Evolutionary conservation across 2,113 vertebrate genomes (phyloP), one percentile per base, ranked within the genome.

Genomic region (Ciconia boyciana): DNA sequence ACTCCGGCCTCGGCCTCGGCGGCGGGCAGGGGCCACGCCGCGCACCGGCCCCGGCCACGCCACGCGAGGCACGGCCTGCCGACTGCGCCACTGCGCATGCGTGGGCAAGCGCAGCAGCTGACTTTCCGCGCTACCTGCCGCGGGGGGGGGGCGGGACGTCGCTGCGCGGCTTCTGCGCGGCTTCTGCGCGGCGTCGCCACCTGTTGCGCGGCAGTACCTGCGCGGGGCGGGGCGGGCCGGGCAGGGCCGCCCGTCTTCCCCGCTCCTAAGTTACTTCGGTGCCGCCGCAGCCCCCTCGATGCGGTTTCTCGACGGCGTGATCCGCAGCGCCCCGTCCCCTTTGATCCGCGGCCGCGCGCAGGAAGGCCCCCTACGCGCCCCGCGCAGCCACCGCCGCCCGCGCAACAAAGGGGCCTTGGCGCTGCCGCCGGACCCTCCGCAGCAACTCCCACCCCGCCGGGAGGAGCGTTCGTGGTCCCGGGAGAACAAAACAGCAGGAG

Each of bases 61-160:
- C 36, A n/a, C 32, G 26, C 72, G 21, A 34, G 54, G 71, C 76
- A 58, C 81, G 79, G 69, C 87, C 91, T 14, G 29, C 65, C 74
- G 93, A 41, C 61, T 55, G n/a, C 61, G 25, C 5, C 76, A 70
- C 61, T 34, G 94, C 96, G 96, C 93, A 66, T 96, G 96, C 94
- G 90, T 41, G 95, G 86, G 29, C 87, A 16, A 85, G 91, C 84
- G 96, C 94, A 80, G 74, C 94, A 49, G 79, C 90, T 78, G 84
- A 94, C 51, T 96, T 96, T 95, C 69, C 94, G 94, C 96, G 93
- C 88, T 95, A 81, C 69, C 76, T 74, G 90, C 60, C 86, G 79
- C 78, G 55, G 32, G 28, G 32, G 5, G 9, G 14, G 14, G 11
- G 15, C 9, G 18, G 34, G 3, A 3, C 13, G 28, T 2, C 39